Conservation (phyloP, 2,888 invertebrate species). For the Panopea generosa region DNA sequence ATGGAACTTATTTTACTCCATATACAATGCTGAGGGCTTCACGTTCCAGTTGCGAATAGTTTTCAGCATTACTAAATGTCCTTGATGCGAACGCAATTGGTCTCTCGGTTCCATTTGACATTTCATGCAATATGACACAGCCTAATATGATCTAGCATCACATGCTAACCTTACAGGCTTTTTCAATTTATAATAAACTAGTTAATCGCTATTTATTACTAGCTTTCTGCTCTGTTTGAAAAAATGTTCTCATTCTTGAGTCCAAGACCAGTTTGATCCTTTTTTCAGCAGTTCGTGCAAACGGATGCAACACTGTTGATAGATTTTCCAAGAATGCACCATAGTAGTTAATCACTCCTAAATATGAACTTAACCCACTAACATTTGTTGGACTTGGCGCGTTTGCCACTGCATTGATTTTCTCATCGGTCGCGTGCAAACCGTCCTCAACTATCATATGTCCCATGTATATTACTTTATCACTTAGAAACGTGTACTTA, state of each 20-base stretch:
- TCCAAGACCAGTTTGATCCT: not conserved
- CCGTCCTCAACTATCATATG: too few species aligned
- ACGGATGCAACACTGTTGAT: conserved; percentile 29
- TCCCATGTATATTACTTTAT: too few species aligned
- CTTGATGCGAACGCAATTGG: conserved; percentile 57
- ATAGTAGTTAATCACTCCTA: conserved; percentile 48
- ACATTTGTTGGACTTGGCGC: conserved; percentile 38
- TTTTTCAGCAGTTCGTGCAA: conserved; percentile 8
- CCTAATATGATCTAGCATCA: conserved; percentile 77
- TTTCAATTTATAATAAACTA: conserved; percentile 20
- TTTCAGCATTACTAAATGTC: conserved; percentile 82
- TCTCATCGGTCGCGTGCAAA: too few species aligned
- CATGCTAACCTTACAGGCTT: conserved; percentile 49
- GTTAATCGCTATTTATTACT: conserved; percentile 2
- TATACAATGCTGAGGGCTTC: conserved; percentile 82
- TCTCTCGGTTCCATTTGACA: conserved; percentile 28
- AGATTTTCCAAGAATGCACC: conserved; percentile 24
- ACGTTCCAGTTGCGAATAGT: conserved; percentile 82
- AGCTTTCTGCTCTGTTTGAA: not conserved
- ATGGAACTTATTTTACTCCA: conserved; percentile 83
- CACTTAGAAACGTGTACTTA: too few species aligned
- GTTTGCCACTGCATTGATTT: conserved; percentile 16
- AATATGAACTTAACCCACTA: conserved; percentile 31
- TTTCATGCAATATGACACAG: conserved; percentile 68
- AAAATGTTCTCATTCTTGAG: conserved; percentile 1